Base-by-base conservation (phyloP, 23 tunicate genomes). In the Ciona savignyi region DNA sequence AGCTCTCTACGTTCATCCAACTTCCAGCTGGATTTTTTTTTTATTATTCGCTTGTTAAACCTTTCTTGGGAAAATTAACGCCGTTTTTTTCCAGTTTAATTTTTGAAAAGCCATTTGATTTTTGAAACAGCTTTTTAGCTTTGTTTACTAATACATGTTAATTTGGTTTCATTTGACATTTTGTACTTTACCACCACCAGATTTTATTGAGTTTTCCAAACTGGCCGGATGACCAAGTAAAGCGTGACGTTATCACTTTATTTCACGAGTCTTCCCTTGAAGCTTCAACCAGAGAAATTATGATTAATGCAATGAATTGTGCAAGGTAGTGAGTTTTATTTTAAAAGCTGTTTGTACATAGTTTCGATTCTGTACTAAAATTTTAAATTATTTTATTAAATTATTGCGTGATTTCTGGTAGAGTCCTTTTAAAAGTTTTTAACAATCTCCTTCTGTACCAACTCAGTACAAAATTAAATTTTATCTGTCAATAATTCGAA, bases 181-280 rank as follows among this genome's bases (percentile, higher is more conserved):
- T n/a, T n/a, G n/a, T n/a, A n/a, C n/a, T n/a, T n/a, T n/a, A n/a
- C n/a, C n/a, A 15, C 15, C 56, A 6, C 56, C 56, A 88, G 80
- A 67, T 88, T 23, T 56, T 88, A 48, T 33, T 72, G 29, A 81
- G 62, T 67, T 82, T 81, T 35, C 67, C 82, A 15, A 68, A 56
- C 3, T 83, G 87, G 74, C 51, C 75, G 20, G 84, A 88, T 3
- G 86, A 82, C 27, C 87, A 77, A 67, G 80, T 88, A 1, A 88
- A 88, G 32, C 79, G 75, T 2, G 66, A 34, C 1, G 73, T 78
- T 23, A 73, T 88, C 66, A 28, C 35, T 31, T 82, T 78, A 29
- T 77, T 88, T 70, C 77, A 83, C 61, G 96, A 88, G 61, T 65
- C 72, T 67, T 86, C 96, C 4, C 56, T 85, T 0, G 65, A 78